These are phyloP conservation scores for Cryptosula pallasiana DNA, from an alignment of 2,888 invertebrate genomes.

Conservation along the genomic window DNA sequence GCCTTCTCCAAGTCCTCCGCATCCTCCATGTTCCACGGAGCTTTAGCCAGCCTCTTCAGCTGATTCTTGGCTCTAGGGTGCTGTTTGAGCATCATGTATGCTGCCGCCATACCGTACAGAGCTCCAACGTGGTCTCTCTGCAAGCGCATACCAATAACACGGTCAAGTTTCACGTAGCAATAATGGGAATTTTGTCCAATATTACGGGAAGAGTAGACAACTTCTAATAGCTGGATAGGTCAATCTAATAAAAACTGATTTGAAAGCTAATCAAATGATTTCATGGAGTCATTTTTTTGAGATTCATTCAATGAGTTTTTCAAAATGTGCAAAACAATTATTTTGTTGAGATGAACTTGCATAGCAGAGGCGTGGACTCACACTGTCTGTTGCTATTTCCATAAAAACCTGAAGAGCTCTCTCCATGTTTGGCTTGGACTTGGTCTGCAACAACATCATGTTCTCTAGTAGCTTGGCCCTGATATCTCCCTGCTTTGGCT, in stretches of 20 bases:
- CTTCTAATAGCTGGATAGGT: too few species aligned
- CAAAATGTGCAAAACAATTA: too few species aligned
- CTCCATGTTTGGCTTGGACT: constrained; percentile 78
- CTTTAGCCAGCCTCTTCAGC: constrained; percentile 78
- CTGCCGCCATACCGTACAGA: constrained; percentile 77
- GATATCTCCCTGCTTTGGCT: constrained; percentile 60
- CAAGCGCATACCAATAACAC: too few species aligned
- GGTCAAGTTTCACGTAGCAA: too few species aligned
- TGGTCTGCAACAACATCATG: constrained; percentile 75
- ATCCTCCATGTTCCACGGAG: constrained; percentile 80
- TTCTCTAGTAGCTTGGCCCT: constrained; percentile 69
- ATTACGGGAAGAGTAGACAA: too few species aligned
- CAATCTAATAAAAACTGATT: too few species aligned
- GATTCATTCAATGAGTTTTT: too few species aligned
- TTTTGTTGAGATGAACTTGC: too few species aligned
- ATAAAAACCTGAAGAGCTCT: constrained; percentile 74
- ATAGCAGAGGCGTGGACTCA: too few species aligned
- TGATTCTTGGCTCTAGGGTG: constrained; percentile 85
- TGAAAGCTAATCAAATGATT: too few species aligned
- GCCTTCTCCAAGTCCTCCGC: constrained; percentile 91
- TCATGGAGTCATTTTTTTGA: too few species aligned
- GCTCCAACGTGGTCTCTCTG: constrained; percentile 72
- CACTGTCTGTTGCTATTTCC: constrained; percentile 67
- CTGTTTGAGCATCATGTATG: constrained; percentile 78
- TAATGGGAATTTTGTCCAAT: too few species aligned